These are phyloP conservation scores for Drosophila dunni DNA, from an alignment of 1,140 invertebrate genomes.

Conservation along the genomic window DNA sequence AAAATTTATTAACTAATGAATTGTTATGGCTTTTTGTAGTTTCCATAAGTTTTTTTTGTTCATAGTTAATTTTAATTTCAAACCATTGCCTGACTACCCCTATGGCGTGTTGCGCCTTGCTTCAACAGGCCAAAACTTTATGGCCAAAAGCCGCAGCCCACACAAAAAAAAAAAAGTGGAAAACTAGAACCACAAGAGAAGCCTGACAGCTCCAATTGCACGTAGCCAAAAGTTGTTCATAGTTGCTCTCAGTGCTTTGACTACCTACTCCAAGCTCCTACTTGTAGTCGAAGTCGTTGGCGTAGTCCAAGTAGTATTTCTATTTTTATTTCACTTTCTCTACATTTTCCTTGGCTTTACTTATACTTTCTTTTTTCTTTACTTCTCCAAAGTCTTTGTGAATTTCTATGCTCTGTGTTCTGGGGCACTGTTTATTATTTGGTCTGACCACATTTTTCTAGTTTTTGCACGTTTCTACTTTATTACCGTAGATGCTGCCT, in stretches of 20 bases:
- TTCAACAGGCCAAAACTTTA: slow-evolving; percentile 75
- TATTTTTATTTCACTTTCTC: slow-evolving; percentile 29
- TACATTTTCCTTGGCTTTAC: slow-evolving; percentile 16
- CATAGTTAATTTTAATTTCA: not conserved
- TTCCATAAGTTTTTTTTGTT: not conserved
- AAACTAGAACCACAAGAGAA: slow-evolving; percentile 29
- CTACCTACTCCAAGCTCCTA: slow-evolving; percentile 43
- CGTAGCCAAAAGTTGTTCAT: slow-evolving; percentile 71
- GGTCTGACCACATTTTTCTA: slow-evolving; percentile 77
- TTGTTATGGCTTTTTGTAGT: not conserved
- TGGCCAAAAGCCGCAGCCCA: slow-evolving; percentile 74
- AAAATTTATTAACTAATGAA: not conserved
- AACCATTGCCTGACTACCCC: slow-evolving; percentile 30
- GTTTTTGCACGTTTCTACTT: slow-evolving; percentile 82
- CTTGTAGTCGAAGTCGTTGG: not conserved
- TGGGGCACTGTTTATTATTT: slow-evolving; percentile 75
- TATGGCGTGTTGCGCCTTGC: slow-evolving; percentile 49
- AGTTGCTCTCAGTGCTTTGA: slow-evolving; percentile 44
- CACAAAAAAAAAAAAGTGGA: slow-evolving; percentile 30
- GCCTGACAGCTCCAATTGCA: slow-evolving; percentile 77
- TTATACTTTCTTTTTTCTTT: not conserved
- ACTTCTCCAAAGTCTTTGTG: slow-evolving; percentile 53
- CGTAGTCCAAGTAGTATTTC: slow-evolving; percentile 8
- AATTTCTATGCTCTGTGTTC: slow-evolving; percentile 62
- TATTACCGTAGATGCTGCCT: slow-evolving; percentile 67